Evolutionary conservation across 2,888 invertebrate genomes (phyloP), one percentile per base, ranked within the genome.

Genomic region (Stenchaetothrips biformis): DNA sequence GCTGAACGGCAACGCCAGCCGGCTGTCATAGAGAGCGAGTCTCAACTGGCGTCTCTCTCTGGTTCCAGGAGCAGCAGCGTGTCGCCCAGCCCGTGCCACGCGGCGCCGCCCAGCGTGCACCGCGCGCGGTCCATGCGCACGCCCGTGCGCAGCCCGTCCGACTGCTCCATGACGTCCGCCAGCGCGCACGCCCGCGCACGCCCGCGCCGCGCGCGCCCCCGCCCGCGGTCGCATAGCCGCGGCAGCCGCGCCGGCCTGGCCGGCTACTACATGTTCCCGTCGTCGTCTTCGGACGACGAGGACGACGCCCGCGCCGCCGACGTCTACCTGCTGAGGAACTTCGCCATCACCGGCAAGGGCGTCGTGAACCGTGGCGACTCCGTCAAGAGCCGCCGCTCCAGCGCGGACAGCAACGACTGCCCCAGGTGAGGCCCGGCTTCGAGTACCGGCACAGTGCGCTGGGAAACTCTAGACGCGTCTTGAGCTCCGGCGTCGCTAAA

Each of bases 311-410:
- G 37, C 16, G 53, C 67, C 67, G 95, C 95, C 86, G 94, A 95
- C 85, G 94, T 95, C 87, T 96, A 96, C 86, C 90, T 96, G 82
- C 90, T 96, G 83, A 90, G 97, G 83, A 96, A 96, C 87, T 98
- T 98, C 88, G 95, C 95, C 84, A 96, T 96, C 84, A 96, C 96
- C 49, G 94, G 94, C 86, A 92, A 94, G 86, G 97, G 96, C 37
- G 93, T 97, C 78, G 92, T 97, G 81, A 96, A 96, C 87, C 90
- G 96, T 78, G 97, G 97, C 0, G 97, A 98, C 88, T 96, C 96
- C 9, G 89, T 97, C 82, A 92, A 95, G 84, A 94, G 95, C 83
- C 90, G 94, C 53, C 90, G 95, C 82, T 95, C 94, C 78, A 94
- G 95, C 80, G 94, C 94, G 80, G 95, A 94, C 83, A 95, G 94